Evolutionary conservation across 2,797 vertebrate genomes (phyloP).

Genomic region (Silurus aristotelis): DNA sequence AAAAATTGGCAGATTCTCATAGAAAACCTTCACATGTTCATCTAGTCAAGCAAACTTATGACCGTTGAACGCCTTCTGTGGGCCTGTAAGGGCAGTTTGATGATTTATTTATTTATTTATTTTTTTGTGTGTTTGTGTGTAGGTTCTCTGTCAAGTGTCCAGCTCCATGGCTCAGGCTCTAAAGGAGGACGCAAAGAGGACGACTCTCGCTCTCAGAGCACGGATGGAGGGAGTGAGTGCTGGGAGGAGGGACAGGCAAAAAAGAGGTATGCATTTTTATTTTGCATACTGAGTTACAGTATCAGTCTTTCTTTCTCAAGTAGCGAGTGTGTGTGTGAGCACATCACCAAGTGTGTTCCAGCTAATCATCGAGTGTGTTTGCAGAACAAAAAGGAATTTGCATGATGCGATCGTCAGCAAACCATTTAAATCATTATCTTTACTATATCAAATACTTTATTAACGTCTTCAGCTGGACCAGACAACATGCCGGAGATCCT

Average conservation of each 20-base stretch:
- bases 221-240: conserved; percentile 87
- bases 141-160: conserved; percentile 90
- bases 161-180: conserved; percentile 87
- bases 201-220: conserved; percentile 85
- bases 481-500: too few relatives aligned
- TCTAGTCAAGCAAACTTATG: too few relatives aligned
- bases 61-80: not conserved
- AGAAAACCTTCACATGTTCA: not conserved
- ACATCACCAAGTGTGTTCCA: not conserved
- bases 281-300: too few relatives aligned
- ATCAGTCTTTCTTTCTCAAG: not conserved
- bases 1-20: not conserved
- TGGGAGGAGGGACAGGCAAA: conserved; percentile 90
- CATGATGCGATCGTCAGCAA: not conserved
- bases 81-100: not conserved
- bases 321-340: not conserved
- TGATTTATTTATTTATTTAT: too few relatives aligned
- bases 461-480: too few relatives aligned
- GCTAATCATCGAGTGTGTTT: not conserved
- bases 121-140: conserved; percentile 50
- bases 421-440: not conserved
- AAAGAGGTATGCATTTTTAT: too few relatives aligned
- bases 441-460: not conserved
- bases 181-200: conserved; percentile 86
- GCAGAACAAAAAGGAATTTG: not conserved